Base-by-base conservation (phyloP, 2,888 invertebrate genomes). In the Drosophila seclusa region DNA sequence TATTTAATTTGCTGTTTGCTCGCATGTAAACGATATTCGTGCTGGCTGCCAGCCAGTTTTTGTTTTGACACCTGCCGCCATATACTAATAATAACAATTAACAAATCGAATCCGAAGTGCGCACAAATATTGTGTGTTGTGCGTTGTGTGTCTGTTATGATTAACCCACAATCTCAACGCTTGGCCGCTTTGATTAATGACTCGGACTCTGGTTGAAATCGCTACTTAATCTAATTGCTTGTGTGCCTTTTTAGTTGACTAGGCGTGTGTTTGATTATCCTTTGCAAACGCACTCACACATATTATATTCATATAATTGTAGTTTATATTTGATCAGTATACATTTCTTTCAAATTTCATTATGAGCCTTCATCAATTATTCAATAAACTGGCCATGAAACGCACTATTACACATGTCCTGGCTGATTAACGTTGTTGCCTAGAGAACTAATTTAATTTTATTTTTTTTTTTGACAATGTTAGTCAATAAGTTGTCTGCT, bases 161-260 rank as follows among this genome's bases (percentile, higher is more conserved):
- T 29, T 52, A 24, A 24, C 29, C 48, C 38, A 11, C 61, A 64
- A 64, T 67, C 64, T 67, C 61, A 59, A 53, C 65, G 49, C 49
- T 53, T 81, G 71, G 53, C 54, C 21, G 27, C 79, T 82, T 85
- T 85, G 90, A 85, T 89, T 85, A 88, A 89, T 85, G 86, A 63
- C 57, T 60, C 45, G 36, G 45, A 24, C 31, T 52, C 50, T 55
- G 59, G 66, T 64, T 62, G 64, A 79, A 77, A 82, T 88, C 73
- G 83, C 77, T 83, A 85, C 90, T 89, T 89, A 85, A 80, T 73
- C 67, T 77, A 90, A 89, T 89, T 87, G 86, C 73, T 82, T 89
- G 68, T 74, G 40, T 71, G 52, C 52, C 42, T 62, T 49, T 68
- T 49, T 27, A 58, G 62, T 76, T 71, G 68, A 54, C 72, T 45